Evolutionary conservation across 2,797 vertebrate species (phyloP), one percentile per base, ranked within the genome.

Genomic region (Chiloscyllium punctatum): DNA sequence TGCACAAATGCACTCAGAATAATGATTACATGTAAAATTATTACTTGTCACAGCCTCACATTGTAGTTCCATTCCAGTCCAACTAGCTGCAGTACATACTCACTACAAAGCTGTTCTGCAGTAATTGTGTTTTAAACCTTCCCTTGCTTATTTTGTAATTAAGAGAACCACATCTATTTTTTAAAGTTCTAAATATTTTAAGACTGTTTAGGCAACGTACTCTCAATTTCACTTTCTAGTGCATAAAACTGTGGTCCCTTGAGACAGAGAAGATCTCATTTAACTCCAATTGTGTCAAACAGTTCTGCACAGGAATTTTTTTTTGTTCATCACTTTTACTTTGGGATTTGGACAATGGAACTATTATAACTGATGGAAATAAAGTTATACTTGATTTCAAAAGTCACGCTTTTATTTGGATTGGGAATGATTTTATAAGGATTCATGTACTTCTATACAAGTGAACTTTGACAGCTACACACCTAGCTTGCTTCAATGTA

Each of bases 21-120:
- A 92, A 92, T 92, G 66, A 92, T 92, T 69, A 92, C 37, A 92
- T 92, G 66, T 42, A 69, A 68, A 92, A 68, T 8, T 92, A 53
- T 57, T 42, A 42, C 18, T 68, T 69, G 82, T 42, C 62, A 51
- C 8, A 66, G 62, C 62, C 42, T n/a, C 62, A 68, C 33, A 21
- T 25, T 25, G 88, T n/a, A 69, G 33, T 92, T 69, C 90, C 90
- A 92, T 37, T 68, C 90, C 66, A 69, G 90, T 23, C 25, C 88
- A 92, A 37, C n/a, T 68, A 66, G 53, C 87, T 62, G 87, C 33
- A n/a, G 88, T 37, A n/a, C 7, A 37, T 25, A 23, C 1, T n/a
- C 53, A 90, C 33, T n/a, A 53, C 62, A n/a, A 62, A n/a, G 53
- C 33, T 90, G 11, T 6, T 90, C 57, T 6, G 87, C 30, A 66